Evolutionary conservation across 2,113 vertebrate genomes (phyloP), one percentile per base, ranked within the genome.

Genomic region (Pycnonotus jocosus): DNA sequence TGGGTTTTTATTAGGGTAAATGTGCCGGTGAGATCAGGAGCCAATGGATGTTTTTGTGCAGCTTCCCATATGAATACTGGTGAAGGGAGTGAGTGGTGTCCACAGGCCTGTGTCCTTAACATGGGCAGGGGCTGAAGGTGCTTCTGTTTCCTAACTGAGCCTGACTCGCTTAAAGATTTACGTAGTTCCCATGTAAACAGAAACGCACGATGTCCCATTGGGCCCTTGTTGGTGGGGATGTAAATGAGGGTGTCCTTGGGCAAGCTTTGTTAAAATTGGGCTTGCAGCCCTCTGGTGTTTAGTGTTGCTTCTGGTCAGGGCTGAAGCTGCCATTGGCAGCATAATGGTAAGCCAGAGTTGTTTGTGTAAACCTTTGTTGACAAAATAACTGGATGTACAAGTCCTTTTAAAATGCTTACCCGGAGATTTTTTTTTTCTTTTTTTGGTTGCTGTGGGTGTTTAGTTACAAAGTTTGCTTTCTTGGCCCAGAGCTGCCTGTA

Each of bases 311-410:
- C 62, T 73, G 53, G 16, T 90, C 50, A 72, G 31, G 54, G 25
- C n/a, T 92, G 89, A 69, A 82, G 31, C 80, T 73, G 53, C 1
- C 1, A 0, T 53, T 85, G 84, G 81, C 89, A 92, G 87, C 57
- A 82, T 72, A 92, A 76, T 20, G n/a, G 61, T 73, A 57, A 87
- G 45, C 44, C 0, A 2, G 37, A 42, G 38, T 48, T 88, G 56
- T 89, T 96, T 88, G 47, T 50, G n/a, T 91, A 85, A 95, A 92
- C 54, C 54, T 82, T 50, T 83, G 61, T 62, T 95, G 92, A 70
- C 81, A 78, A 84, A 95, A 80, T 76, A 93, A 38, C 66, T 82
- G 64, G 31, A 54, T 69, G 50, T 83, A 60, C 58, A 45, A 37
- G 48, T 65, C 22, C 42, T 91, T 92, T 85, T 70, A 69, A 86